Base-by-base conservation (phyloP, 2,797 vertebrate genomes). In the Staurois parvus region DNA sequence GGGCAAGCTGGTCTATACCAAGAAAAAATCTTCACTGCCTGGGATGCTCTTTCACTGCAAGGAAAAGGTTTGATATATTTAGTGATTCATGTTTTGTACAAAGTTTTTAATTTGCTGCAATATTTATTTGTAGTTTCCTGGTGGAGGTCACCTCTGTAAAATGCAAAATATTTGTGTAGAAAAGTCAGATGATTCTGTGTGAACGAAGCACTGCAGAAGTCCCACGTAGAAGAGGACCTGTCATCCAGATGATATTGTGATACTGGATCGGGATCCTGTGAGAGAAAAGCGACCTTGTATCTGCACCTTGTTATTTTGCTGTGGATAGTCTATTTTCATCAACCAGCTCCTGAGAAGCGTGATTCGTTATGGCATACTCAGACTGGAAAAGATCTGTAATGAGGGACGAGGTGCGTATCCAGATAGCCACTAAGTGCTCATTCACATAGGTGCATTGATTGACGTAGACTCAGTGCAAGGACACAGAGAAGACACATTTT, bases 211-310 rank as follows among this genome's bases (percentile, higher is more conserved):
- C 4, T 30, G 10, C 3, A 21, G 15, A 21, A 5, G 8, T 48
- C 77, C 62, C 67, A 45, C 45, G 62, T 24, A 12, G 17, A 56
- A 52, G 32, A 52, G 19, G 24, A 34, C 29, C n/a, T 68, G 32
- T 13, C 15, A 7, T 52, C 45, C 21, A 24, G 37, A 30, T 5
- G 12, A 68, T 67, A 45, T 30, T 2, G 24, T 9, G 34, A 67
- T 69, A 30, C 26, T n/a, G n/a, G n/a, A n/a, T n/a, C 64, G 12
- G 9, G 19, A 12, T 59, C 24, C 42, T 26, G 72, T 79, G 84
- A 64, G 84, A 85, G 81, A 76, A 24, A 17, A 1, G n/a, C 19
- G 84, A 76, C 84, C 84, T 85, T 85, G 79, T 4, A 4, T 28
- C 80, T 81, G 72, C 13, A 15, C 10, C 66, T 76, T 84, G 45